These are phyloP conservation scores for Urophycis tenuis DNA, from an alignment of 2,797 vertebrate genomes.

Conservation along the genomic window DNA sequence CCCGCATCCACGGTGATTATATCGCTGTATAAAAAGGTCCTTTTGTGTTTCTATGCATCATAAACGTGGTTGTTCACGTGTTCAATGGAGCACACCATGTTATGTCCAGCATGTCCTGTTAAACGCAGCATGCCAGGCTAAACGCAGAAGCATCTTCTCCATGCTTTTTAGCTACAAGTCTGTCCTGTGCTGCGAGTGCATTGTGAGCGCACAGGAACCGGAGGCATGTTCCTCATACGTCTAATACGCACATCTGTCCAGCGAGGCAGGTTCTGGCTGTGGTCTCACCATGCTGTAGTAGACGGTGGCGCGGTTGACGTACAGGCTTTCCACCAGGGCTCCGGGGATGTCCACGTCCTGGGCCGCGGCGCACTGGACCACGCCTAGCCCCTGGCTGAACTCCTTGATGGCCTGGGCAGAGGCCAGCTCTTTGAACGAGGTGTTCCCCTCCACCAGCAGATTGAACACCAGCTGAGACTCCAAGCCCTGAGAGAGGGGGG, in stretches of 20 bases:
- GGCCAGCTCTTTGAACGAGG: constrained; percentile 77
- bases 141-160: neutral
- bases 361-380: constrained; percentile 74
- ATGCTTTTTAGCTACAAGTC: no score
- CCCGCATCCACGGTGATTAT: no score
- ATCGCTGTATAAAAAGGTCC: no score
- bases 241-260: no score
- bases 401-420: constrained; percentile 75
- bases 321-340: constrained; percentile 81
- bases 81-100: neutral
- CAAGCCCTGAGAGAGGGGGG: constrained; percentile 67
- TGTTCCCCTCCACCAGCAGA: constrained; percentile 86
- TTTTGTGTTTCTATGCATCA: no score
- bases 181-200: no score
- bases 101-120: neutral
- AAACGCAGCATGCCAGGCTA: neutral
- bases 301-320: constrained; percentile 83
- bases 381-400: constrained; percentile 84
- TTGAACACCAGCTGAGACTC: constrained; percentile 85
- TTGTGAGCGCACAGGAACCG: no score
- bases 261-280: no score
- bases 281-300: constrained; percentile 83
- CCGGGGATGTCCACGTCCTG: constrained; percentile 77
- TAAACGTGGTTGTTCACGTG: neutral
- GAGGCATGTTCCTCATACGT: no score